These are phyloP conservation scores for Thinocorus orbignyianus DNA, from an alignment of 2,113 vertebrate species.

Conservation along the genomic window DNA sequence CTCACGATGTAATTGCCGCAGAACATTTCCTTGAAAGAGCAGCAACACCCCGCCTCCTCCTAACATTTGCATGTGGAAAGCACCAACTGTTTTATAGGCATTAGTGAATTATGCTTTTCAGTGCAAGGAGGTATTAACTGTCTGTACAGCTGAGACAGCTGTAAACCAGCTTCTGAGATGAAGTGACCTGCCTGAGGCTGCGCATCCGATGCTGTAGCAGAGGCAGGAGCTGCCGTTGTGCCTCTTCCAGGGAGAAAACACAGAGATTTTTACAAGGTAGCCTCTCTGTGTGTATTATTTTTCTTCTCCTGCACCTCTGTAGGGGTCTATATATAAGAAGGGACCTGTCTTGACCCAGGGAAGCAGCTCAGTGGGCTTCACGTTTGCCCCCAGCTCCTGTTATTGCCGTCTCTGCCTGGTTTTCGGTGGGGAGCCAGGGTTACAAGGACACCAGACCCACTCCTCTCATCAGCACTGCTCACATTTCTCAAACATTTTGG, in stretches of 20 bases:
- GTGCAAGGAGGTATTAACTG: neutral
- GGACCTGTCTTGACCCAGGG: neutral
- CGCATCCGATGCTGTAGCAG: neutral
- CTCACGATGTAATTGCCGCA: conserved; percentile 26
- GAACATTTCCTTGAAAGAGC: conserved; percentile 66
- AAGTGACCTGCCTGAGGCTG: conserved; percentile 6
- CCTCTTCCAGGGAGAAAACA: neutral
- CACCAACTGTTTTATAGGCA: conserved; percentile 57
- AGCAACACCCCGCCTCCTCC: conserved; percentile 36
- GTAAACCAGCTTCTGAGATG: neutral
- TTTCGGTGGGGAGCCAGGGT: neutral
- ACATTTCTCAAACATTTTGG: neutral
- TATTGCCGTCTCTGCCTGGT: neutral
- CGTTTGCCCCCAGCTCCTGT: fast-evolving
- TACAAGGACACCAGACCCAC: neutral
- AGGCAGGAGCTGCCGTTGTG: neutral
- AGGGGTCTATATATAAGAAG: neutral
- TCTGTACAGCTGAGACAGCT: conserved; percentile 43
- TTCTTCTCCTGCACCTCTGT: neutral
- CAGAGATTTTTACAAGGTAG: neutral
- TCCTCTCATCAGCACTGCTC: neutral
- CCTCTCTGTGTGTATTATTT: fast-evolving
- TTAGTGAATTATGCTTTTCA: conserved; percentile 1
- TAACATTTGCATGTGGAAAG: conserved; percentile 47
- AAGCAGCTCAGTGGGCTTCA: fast-evolving